Evolutionary conservation across 2,797 vertebrate genomes (phyloP).

Genomic region (Neosilurus hyrtlii): DNA sequence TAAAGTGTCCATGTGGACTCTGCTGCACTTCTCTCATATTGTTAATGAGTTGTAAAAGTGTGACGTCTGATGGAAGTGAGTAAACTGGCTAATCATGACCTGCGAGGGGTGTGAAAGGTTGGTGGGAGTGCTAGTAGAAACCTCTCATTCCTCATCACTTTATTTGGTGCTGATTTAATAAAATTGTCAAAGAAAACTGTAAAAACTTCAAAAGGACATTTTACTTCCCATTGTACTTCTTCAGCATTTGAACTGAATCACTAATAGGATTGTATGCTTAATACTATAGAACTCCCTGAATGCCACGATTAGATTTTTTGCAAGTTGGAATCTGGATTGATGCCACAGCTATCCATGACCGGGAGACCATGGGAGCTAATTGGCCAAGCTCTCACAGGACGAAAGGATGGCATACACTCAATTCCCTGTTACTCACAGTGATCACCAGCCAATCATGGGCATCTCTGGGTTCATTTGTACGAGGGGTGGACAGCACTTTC

Average conservation of each 20-base stretch:
- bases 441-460: too few relatives aligned
- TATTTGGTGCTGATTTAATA: neutral
- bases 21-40: conserved; percentile 21
- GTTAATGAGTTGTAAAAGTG: conserved; percentile 24
- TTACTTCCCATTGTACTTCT: neutral
- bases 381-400: too few relatives aligned
- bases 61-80: conserved; percentile 58
- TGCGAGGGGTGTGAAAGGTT: conserved; percentile 39
- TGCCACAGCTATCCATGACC: too few relatives aligned
- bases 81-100: conserved; percentile 71
- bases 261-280: conserved; percentile 38
- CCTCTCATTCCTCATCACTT: neutral
- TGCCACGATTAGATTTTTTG: neutral
- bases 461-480: too few relatives aligned
- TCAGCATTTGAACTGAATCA: neutral
- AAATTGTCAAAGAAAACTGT: neutral
- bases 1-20: conserved; percentile 8
- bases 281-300: conserved; percentile 7
- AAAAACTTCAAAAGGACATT: neutral
- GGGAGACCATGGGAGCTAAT: too few relatives aligned
- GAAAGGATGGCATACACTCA: too few relatives aligned
- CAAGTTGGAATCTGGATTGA: too few relatives aligned
- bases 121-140: neutral
- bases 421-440: too few relatives aligned
- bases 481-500: too few relatives aligned